Base-by-base conservation (phyloP, 2,888 invertebrate genomes). In the Cremastobaeus sp. region DNA sequence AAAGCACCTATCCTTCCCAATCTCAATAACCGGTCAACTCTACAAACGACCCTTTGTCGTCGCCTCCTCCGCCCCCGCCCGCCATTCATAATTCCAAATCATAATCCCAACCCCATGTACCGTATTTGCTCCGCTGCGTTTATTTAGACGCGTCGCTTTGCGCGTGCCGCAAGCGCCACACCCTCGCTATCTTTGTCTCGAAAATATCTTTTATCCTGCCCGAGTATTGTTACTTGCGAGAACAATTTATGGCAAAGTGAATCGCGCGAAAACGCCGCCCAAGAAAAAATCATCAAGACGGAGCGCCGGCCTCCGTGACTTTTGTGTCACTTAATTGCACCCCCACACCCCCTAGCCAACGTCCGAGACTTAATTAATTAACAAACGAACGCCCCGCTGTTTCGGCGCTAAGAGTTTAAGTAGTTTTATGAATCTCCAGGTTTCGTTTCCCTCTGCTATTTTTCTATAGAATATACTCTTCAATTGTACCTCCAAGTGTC, bases 21-120 rank as follows among this genome's bases (percentile, higher is more conserved):
- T 69, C 60, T 60, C 60, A 60, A 69, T 69, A 69, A 69, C 59
- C 69, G 69, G 69, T 69, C 69, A 69, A 54, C 69, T 69, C 60
- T 21, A 54, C 68, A 59, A 68, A 59, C 68, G 68, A 68, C 68
- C 68, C 68, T 68, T 68, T 68, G 68, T 68, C 68, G 59, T 20
- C 37, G 9, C 2, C 37, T 5, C 21, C 18, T n/a, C 28, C 41
- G 18, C 14, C 2, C 15, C 21, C 45, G 3, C 14, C 32, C 4
- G 4, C 54, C 64, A 52, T 65, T 54, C 65, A 65, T 68, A 68
- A 69, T 69, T 69, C 21, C 69, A 25, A 60, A 69, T 60, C 69
- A 60, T 69, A 69, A 60, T 52, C 54, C 45, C 45, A 25, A 11
- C 68, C 59, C 59, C 59, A 50, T 45, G 59, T 60, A 68, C 9